phyloP scores from a whole-genome alignment of 2,888 invertebrate genomes.

The Dasypogon diadema region DNA sequence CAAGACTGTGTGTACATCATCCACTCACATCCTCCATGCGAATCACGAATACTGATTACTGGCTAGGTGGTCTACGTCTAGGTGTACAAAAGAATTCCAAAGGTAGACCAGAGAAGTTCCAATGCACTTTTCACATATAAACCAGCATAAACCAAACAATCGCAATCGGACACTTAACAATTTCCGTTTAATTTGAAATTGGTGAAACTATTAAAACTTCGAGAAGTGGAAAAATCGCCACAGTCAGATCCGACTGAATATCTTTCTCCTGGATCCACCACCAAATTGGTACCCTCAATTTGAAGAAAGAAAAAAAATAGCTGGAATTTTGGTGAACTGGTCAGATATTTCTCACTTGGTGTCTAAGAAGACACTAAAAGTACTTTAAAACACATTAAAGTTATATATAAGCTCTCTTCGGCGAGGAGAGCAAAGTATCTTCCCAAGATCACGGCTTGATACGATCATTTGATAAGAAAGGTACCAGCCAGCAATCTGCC shows the following conservation, averaged over 20 bases:
- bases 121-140: neutral
- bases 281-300: slow-evolving; percentile 11
- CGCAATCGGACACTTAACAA: neutral
- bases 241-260: neutral
- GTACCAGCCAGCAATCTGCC: slow-evolving; percentile 17
- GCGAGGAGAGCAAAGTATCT: slow-evolving; percentile 20
- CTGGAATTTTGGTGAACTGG: neutral
- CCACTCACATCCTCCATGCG: slow-evolving; percentile 18
- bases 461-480: slow-evolving; percentile 46
- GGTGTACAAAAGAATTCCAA: neutral
- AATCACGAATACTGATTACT: no score
- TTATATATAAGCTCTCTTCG: slow-evolving; percentile 35
- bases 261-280: slow-evolving; percentile 1
- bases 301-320: neutral
- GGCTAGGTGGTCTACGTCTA: neutral
- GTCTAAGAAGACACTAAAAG: slow-evolving; percentile 51
- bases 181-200: neutral
- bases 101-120: neutral
- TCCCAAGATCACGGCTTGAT: slow-evolving; percentile 23
- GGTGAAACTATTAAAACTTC: no score
- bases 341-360: slow-evolving; percentile 43
- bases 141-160: neutral
- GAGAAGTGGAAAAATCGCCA: no score
- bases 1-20: slow-evolving; percentile 16
- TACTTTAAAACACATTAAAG: slow-evolving; percentile 30